Base-by-base conservation (phyloP, 2,113 vertebrate species). In the Glaucidium brasilianum region DNA sequence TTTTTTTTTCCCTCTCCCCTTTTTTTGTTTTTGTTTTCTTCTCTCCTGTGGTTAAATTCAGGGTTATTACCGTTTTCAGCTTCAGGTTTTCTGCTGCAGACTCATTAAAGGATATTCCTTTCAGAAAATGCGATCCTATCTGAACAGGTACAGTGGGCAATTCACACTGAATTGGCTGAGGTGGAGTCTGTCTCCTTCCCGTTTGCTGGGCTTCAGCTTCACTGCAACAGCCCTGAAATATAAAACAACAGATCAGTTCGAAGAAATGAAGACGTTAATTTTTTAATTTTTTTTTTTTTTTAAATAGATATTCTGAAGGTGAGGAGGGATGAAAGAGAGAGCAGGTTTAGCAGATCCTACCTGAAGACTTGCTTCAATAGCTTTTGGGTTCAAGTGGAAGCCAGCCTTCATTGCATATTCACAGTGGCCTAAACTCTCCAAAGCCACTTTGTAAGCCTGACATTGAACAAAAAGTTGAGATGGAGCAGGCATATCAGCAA, bases 191-290 rank as follows among this genome's bases (percentile, higher is more conserved):
- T 96, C 99, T 99, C 92, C 99, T 98, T 77, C 99, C 99, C 0
- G 99, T 99, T 97, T 99, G 99, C 97, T 99, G 99, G 56, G 99
- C 99, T 98, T 99, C 99, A 3, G 98, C 99, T 45, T 99, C 99
- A 47, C 99, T 99, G 97, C 99, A 99, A 96, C 99, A 99, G 96
- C 99, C 98, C 99, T 99, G 86, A 23, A 66, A 89, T 19, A 47
- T 16, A 92, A 27, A 90, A 69, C 32, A 78, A 37, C 11, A 79
- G 26, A 91, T 3, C 58, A 15, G 41, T 78, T 29, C 95, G 23
- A 62, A 82, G 29, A 85, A 83, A 88, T 1, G 0, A 52, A 85
- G 88, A 59, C 26, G 25, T 18, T 0, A n/a, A n/a, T n/a, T n/a
- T n/a, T 23, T 43, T 15, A 15, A 15, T 43, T 45, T 35, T 30